phyloP scores from a whole-genome alignment of 1,140 invertebrate species.

The Anadara kagoshimensis region DNA sequence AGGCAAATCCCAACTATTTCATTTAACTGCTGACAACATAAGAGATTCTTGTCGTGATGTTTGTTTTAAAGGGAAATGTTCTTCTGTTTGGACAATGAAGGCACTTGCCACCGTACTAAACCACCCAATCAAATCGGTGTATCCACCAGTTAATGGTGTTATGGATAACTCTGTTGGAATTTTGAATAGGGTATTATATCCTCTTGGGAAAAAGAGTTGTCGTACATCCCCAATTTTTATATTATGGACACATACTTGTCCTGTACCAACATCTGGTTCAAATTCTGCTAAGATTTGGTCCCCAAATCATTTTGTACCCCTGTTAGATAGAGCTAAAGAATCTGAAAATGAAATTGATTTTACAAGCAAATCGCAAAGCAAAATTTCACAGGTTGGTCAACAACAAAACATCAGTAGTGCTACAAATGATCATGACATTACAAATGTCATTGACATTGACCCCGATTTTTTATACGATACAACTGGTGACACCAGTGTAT shows the following conservation, averaged over 20 bases:
- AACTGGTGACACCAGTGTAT: too few species aligned
- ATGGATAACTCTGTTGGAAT: background rate
- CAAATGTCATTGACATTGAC: too few species aligned
- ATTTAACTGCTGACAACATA: background rate
- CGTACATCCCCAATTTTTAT: background rate
- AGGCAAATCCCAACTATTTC: background rate
- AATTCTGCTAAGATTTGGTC: constrained; percentile 2
- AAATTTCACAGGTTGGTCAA: too few species aligned
- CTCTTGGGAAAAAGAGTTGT: background rate
- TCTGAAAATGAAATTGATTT: too few species aligned
- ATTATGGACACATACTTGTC: background rate
- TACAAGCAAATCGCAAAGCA: too few species aligned
- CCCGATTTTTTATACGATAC: too few species aligned
- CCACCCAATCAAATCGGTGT: background rate
- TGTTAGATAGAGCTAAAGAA: background rate
- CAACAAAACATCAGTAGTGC: too few species aligned
- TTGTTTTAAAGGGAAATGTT: background rate
- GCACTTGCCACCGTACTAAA: background rate
- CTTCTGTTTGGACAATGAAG: background rate
- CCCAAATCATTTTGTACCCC: constrained; percentile 16
- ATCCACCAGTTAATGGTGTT: background rate
- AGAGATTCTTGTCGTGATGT: background rate
- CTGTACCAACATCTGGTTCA: background rate
- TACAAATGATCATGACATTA: too few species aligned
- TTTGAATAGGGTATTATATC: background rate